Base-by-base conservation (phyloP, 92 coral and sea anemone species). In the Pocillopora meandrina region DNA sequence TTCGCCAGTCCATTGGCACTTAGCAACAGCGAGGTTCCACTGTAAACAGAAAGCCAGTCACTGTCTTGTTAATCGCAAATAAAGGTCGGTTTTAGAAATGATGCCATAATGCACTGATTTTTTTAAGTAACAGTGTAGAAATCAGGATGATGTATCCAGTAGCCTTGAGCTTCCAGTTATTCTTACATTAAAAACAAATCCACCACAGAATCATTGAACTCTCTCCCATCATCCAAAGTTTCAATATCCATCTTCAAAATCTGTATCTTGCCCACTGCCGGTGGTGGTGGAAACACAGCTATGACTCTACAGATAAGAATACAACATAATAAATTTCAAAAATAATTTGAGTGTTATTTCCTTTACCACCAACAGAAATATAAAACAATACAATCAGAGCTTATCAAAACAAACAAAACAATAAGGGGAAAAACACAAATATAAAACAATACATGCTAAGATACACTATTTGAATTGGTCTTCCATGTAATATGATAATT, bases 201-300 rank as follows among this genome's bases (percentile, higher is more conserved):
- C 76, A 72, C 76, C 26, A 49, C 76, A 72, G 59, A 72, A 72
- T 72, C 76, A 72, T 72, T 72, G 23, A 72, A 59, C 35, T 72
- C 76, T 18, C 49, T 72, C 4, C 61, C 76, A 19, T 72, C 76
- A 10, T 72, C 60, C 58, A 72, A 72, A 72, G 76, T 72, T 59
- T 72, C 26, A 13, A 72, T 19, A 33, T 70, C 74, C 57, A 26
- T 34, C 15, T 10, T 17, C 35, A 35, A 34, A 34, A 61, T 61
- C 65, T 61, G 5, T 14, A 61, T 61, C 65, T 61, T 15, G 65
- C 65, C 65, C 65, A 61, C 18, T 61, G 65, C 65, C 0, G n/a
- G 65, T 72, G 76, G 76, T 47, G 76, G 76, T 72, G 61, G 76
- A 72, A 72, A 72, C 76, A 72, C 26, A 72, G 76, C 76, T 23